Evolutionary conservation across 2,888 invertebrate species (phyloP).

Genomic region (Eucera pruinosa): DNA sequence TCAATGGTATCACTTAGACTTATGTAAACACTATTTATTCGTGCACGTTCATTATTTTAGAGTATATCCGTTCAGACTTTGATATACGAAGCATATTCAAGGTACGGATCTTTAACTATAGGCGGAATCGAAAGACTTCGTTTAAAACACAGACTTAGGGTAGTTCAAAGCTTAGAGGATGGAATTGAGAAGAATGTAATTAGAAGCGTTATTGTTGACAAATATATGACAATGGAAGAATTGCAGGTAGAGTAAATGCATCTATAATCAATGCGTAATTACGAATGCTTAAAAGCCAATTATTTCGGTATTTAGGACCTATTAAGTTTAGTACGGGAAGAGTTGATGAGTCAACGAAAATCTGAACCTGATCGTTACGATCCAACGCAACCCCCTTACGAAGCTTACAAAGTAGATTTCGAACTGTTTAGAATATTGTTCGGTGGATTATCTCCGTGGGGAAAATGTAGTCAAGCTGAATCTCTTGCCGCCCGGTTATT

Average conservation of each 20-base stretch:
- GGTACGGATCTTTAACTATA: slow-evolving; percentile 92
- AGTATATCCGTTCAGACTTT: slow-evolving; percentile 92
- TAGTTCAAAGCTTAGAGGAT: slow-evolving; percentile 97
- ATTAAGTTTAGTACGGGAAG: slow-evolving; percentile 89
- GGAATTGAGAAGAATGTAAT: slow-evolving; percentile 94
- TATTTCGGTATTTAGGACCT: slow-evolving; percentile 85
- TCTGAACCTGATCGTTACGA: slow-evolving; percentile 88
- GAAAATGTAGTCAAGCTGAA: slow-evolving; percentile 91
- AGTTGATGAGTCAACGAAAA: slow-evolving; percentile 89
- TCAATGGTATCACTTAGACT: too few species aligned
- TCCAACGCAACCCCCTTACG: slow-evolving; percentile 92
- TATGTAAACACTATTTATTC: neutral
- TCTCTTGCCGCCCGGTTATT: slow-evolving; percentile 94
- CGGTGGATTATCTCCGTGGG: slow-evolving; percentile 96
- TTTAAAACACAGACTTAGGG: slow-evolving; percentile 94
- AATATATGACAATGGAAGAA: slow-evolving; percentile 88
- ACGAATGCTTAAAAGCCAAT: neutral
- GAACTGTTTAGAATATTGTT: slow-evolving; percentile 95
- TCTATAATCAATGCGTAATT: neutral
- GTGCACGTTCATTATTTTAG: slow-evolving; percentile 83
- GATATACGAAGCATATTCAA: slow-evolving; percentile 94
- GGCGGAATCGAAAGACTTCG: slow-evolving; percentile 95
- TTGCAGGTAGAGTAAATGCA: slow-evolving; percentile 85
- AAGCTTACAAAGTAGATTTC: slow-evolving; percentile 94
- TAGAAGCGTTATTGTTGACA: slow-evolving; percentile 91